Base-by-base conservation (phyloP, 2,888 invertebrate genomes). In the Himalopsyche tibetana region DNA sequence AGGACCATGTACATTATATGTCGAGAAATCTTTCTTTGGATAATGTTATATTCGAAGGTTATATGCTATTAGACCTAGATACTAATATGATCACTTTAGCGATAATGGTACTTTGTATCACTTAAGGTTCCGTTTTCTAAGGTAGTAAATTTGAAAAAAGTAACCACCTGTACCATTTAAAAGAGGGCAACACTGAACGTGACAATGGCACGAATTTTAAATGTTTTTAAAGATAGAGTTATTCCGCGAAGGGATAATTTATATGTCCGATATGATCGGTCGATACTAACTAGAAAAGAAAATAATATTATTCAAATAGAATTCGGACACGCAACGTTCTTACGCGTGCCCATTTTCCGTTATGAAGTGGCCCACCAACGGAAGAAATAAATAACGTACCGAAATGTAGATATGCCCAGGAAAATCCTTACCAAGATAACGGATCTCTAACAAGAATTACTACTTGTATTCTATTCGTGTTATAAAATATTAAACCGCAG, bases 341-440 rank as follows among this genome's bases (percentile, higher is more conserved):
- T 74, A 74, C 12, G 19, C 36, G 36, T 74, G 36, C 28, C 74
- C 12, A 74, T 74, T 74, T 74, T 74, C 74, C 74, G 74, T 12
- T 36, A 36, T 28, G 38, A 74, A 38, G 38, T 74, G 12, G 38
- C 74, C 74, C 74, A 74, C 74, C 36, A 74, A 36, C 74, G 74
- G 74, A 74, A 74, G 74, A 74, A 74, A 36, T 74, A 74, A 74
- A 74, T 74, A 74, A 74, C 74, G 74, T 36, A 74, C 74, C 74
- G 74, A 28, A 74, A 12, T 74, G 74, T 38, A 36, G 74, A 74
- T 74, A 38, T 74, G 74, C 74, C 74, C 5, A 38, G 38, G 36
- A 38, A 74, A 74, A 63, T 63, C 63, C 19, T 63, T n/a, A 11
- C 6, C 63, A 11, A 74, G 74, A 74, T 36, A 74, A 36, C 28